A percentile compares a stretch with the other conserved stretches of the same genome.
These are phyloP conservation scores for Liparis tanakae DNA, from an alignment of 2,797 vertebrate species.

Conservation along the genomic window DNA sequence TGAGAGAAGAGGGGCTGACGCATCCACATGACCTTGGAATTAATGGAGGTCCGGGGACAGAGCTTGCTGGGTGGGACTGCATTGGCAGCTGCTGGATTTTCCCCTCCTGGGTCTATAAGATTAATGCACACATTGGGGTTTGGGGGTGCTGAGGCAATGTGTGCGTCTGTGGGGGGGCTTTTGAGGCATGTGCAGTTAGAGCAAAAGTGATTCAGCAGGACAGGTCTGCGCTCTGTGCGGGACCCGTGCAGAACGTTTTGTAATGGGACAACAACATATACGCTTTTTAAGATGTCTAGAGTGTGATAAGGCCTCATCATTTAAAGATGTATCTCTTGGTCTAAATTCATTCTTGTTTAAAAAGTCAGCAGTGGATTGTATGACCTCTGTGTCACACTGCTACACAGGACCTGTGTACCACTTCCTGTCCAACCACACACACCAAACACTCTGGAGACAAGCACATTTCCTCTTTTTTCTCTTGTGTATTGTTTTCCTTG, in stretches of 20 bases:
- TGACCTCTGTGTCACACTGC: conserved; percentile 36
- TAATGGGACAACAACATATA: conserved; percentile 14
- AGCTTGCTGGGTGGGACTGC: conserved; percentile 81
- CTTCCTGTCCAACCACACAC: conserved; percentile 56
- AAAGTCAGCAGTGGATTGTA: conserved; percentile 7
- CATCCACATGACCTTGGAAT: conserved; percentile 82
- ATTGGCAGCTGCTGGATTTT: conserved; percentile 80
- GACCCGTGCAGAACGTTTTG: conserved; percentile 22
- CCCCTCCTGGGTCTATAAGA: conserved; percentile 74
- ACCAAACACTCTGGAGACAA: conserved; percentile 42
- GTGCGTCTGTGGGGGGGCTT: not conserved
- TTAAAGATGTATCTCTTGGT: not conserved
- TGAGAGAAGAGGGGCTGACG: conserved; percentile 58
- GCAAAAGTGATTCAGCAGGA: conserved; percentile 39
- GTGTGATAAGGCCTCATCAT: conserved; percentile 14
- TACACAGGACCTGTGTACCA: conserved; percentile 36
- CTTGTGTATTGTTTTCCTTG: conserved; percentile 30
- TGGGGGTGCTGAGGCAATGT: conserved; percentile 41
- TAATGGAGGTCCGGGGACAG: conserved; percentile 81
- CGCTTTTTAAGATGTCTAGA: not conserved
- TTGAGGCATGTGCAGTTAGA: conserved; percentile 35
- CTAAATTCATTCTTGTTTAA: not conserved
- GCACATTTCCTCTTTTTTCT: conserved; percentile 20
- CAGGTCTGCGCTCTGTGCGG: conserved; percentile 38
- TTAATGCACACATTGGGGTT: conserved; percentile 72